Base-by-base conservation (phyloP, 2,888 invertebrate genomes). In the Pristionchus mayeri region DNA sequence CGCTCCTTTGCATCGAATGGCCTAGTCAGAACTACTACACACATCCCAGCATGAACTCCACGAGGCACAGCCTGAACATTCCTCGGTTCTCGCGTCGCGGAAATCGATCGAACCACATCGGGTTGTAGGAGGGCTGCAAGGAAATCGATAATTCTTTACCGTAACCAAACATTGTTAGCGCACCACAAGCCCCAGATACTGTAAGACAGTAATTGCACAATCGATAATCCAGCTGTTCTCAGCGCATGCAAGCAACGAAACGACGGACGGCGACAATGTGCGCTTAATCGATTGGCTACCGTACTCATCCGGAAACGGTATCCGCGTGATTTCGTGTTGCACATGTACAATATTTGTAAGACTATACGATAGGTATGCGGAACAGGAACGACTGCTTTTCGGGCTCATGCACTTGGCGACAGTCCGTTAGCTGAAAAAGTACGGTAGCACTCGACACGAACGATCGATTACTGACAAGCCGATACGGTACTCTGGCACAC, bases 31-130 rank as follows among this genome's bases (percentile, higher is more conserved):
- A n/a, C n/a, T n/a, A n/a, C n/a, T 16, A 76, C 86, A 85, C 30
- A 90, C 89, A 86, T 48, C 89, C 90, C 57, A 91, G 85, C 87
- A 92, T 86, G 34, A 88, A 75, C 78, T 91, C 90, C 3, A 91
- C 89, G 27, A 91, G 85, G 83, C 90, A 90, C 71, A 92, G 82
- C 76, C 91, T 85, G 86, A 91, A 90, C 91, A 91, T 91, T 85
- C 90, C 91, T 2, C 91, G 87, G 84, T 91, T 92, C 75, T 91
- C 91, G n/a, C 90, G 81, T 21, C 90, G 86, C 24, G 91, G 90
- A 80, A 91, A 91, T 50, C 90, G 86, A 87, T 91, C 91, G 52
- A 91, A 86, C 91, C 90, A 91, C 89, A 90, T 87, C 27, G 90
- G 88, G 81, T 90, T 87, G 85, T 88, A 86, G 18, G 85, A 85